Conservation (phyloP, 2,888 invertebrate genomes). For the Brachyopa scutellaris region DNA sequence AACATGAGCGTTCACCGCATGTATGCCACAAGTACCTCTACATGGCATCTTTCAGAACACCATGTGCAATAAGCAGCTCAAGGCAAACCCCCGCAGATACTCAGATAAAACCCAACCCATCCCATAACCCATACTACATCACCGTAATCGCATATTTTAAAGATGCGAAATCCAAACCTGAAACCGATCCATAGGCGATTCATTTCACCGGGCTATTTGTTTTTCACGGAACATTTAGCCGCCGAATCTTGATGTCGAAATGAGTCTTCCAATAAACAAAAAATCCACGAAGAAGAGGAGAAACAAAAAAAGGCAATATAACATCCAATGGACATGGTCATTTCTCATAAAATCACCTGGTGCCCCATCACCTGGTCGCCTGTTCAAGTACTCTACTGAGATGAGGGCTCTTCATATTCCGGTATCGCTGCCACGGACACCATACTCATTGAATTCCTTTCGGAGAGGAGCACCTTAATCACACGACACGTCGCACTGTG, state of each 20-base stretch:
- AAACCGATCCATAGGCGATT: conserved; percentile 30
- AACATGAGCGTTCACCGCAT: conserved; percentile 50
- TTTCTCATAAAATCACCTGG: conserved; percentile 72
- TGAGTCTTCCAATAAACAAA: not conserved
- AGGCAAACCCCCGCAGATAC: conserved; percentile 33
- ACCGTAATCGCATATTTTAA: conserved; percentile 3
- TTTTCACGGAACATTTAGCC: conserved; percentile 59
- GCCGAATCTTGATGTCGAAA: conserved; percentile 48
- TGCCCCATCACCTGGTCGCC: conserved; percentile 53
- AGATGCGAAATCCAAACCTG: conserved; percentile 28
- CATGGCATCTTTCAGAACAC: conserved; percentile 27
- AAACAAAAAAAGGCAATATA: conserved; percentile 33
- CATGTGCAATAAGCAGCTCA: conserved; percentile 34
- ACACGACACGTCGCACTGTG: conserved; percentile 57
- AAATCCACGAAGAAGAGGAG: not conserved
- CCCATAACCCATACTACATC: conserved; percentile 28
- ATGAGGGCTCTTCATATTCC: conserved; percentile 43
- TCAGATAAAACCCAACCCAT: conserved; percentile 14
- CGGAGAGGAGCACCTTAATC: conserved; percentile 47
- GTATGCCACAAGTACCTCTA: conserved; percentile 21
- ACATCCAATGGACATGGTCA: conserved; percentile 43
- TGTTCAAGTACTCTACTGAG: conserved; percentile 28
- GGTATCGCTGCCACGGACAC: not conserved
- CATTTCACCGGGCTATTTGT: conserved; percentile 43
- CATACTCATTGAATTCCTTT: conserved; percentile 22